A percentile compares a stretch with the other conserved stretches of the same genome.
Evolutionary conservation across 2,113 vertebrate genomes (phyloP).

Genomic region (human (Homo sapiens)): GRCh38 chr1:51147001-51147500

Average conservation of each 20-base stretch:
- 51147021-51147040: neutral
- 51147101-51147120: neutral
- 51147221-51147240: conserved; percentile 40
- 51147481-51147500: conserved; percentile 45
- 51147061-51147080: conserved; percentile 70
- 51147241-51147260: conserved; percentile 18
- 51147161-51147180: neutral
- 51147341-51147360: neutral
- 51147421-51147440: conserved; percentile 12
- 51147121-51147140: neutral
- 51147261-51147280: neutral
- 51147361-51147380: conserved; percentile 24
- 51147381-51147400: neutral
- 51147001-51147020: conserved; percentile 19
- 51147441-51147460: conserved; percentile 41
- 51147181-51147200: neutral
- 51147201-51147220: conserved; percentile 5
- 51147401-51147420: conserved; percentile 40
- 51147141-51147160: neutral
- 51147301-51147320: conserved; percentile 38
- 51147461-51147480: conserved; percentile 57
- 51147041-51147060: conserved; percentile 1
- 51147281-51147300: conserved; percentile 15
- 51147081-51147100: neutral
- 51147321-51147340: neutral